These are phyloP conservation scores for Coregonus suidteri DNA, from an alignment of 2,797 vertebrate genomes.

Conservation along the genomic window DNA sequence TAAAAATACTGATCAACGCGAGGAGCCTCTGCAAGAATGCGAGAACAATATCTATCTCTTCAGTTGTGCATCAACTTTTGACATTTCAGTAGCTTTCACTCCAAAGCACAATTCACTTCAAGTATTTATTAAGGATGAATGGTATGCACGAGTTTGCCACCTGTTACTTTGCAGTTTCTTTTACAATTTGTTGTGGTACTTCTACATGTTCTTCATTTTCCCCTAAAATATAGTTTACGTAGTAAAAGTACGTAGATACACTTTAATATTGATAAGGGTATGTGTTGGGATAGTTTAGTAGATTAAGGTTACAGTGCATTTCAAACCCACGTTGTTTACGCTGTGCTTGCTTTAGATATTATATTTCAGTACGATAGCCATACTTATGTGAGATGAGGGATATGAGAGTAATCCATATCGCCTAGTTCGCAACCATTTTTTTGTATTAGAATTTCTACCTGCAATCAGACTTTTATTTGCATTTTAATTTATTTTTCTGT, in stretches of 20 bases:
- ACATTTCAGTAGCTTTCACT: conserved; percentile 16
- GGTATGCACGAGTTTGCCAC: conserved; percentile 5
- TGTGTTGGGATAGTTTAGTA: conserved; percentile 11
- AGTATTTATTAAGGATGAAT: conserved; percentile 37
- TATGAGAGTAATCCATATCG: background rate
- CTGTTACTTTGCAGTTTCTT: conserved; percentile 17
- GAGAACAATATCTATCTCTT: no score
- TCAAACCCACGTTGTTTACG: conserved; percentile 9
- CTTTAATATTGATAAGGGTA: background rate
- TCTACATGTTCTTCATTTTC: background rate
- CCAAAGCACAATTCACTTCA: conserved; percentile 19
- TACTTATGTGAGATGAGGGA: conserved; percentile 2
- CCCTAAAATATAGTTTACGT: no score
- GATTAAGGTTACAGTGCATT: conserved; percentile 28
- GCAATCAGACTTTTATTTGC: conserved; percentile 28
- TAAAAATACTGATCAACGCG: background rate
- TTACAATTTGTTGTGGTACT: conserved; percentile 25
- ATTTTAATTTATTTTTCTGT: conserved; percentile 47
- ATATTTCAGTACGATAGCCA: conserved; percentile 28
- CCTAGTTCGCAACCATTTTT: conserved; percentile 8
- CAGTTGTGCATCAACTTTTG: background rate
- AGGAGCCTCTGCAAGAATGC: background rate
- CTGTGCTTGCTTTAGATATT: background rate
- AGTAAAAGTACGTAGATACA: background rate
- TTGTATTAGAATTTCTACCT: conserved; percentile 46